Evolutionary conservation across 2,113 vertebrate genomes (phyloP).

Genomic region (Condylura cristata): DNA sequence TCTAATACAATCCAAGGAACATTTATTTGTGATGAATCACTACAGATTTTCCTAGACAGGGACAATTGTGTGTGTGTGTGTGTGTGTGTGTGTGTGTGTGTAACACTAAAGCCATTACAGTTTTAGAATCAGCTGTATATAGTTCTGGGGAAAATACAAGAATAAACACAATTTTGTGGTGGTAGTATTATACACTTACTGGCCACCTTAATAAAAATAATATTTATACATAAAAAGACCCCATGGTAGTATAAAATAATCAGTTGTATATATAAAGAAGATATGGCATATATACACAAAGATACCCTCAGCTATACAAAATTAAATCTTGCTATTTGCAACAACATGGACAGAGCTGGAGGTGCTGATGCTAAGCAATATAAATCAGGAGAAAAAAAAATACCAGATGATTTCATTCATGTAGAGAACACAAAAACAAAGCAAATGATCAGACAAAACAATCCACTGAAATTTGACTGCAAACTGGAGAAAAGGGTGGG

Average conservation of each 20-base stretch:
- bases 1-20: background rate
- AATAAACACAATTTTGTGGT: background rate
- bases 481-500: too few species aligned
- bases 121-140: background rate
- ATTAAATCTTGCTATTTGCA: too few species aligned
- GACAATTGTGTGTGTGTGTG: background rate
- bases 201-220: background rate
- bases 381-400: too few species aligned
- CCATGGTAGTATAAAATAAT: background rate
- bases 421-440: too few species aligned
- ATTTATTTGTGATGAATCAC: background rate
- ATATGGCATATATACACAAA: too few species aligned
- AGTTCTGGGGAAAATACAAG: background rate
- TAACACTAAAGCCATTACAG: background rate
- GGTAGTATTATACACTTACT: background rate
- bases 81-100: background rate
- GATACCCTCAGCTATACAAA: too few species aligned
- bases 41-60: background rate
- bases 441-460: too few species aligned
- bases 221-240: background rate
- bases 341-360: too few species aligned
- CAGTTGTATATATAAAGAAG: background rate
- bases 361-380: too few species aligned
- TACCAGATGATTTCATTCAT: too few species aligned
- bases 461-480: too few species aligned